Evolutionary conservation across 2,888 invertebrate species (phyloP).

Genomic region (Leptura quadrifasciata): DNA sequence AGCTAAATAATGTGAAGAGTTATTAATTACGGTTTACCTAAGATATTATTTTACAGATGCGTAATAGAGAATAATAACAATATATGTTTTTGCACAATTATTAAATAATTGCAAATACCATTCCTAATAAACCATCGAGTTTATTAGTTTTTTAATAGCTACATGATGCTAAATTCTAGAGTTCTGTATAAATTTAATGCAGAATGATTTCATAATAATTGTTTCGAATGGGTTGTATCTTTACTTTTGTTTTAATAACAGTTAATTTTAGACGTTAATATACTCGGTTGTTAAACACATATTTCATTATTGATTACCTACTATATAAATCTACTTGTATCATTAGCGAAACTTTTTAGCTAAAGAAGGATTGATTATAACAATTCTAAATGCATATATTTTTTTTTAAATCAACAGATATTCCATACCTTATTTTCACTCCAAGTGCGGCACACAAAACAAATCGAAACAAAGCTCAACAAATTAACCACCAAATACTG

Average conservation of each 20-base stretch:
- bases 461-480: conserved; percentile 20
- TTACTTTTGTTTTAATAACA: not conserved
- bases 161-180: not conserved
- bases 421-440: conserved; percentile 17
- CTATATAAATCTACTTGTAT: too few species aligned
- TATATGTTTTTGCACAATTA: not conserved
- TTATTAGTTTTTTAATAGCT: not conserved
- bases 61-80: not conserved
- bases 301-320: too few species aligned
- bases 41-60: too few species aligned
- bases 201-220: not conserved
- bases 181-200: not conserved
- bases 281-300: too few species aligned
- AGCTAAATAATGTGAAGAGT: too few species aligned
- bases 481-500: conserved; percentile 18
- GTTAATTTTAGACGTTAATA: not conserved
- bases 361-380: too few species aligned
- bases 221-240: not conserved
- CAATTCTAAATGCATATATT: not conserved
- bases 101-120: not conserved
- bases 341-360: too few species aligned
- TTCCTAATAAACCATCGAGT: not conserved
- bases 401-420: not conserved
- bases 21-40: too few species aligned
- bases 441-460: not conserved